Conservation (phyloP, 2,113 vertebrate species). For the Tyrannus savana region DNA sequence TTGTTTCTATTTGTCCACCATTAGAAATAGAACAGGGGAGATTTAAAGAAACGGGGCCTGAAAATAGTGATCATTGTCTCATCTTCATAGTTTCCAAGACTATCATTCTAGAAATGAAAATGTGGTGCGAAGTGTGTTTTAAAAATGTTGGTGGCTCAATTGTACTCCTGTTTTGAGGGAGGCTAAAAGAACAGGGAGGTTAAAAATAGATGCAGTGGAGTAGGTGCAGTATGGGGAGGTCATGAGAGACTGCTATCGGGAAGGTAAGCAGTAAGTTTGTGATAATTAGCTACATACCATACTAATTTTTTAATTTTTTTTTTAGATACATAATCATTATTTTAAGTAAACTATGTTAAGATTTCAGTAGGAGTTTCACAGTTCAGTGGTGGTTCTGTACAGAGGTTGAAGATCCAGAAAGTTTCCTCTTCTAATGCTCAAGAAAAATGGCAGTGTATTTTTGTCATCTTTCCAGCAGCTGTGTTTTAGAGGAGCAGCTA, state of each 20-base stretch:
- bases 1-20: neutral
- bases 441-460: neutral
- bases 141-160: neutral
- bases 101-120: neutral
- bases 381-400: neutral
- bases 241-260: neutral
- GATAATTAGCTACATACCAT: neutral
- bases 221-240: neutral
- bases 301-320: neutral
- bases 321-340: neutral
- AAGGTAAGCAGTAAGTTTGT: neutral
- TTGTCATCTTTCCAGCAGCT: neutral
- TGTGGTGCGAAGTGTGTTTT: conserved; percentile 15
- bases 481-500: neutral
- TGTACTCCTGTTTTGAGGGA: neutral
- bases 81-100: neutral
- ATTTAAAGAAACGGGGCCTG: neutral
- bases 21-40: neutral
- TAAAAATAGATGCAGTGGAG: neutral
- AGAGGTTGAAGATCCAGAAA: neutral
- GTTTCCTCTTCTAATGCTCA: neutral
- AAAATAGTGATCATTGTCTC: neutral
- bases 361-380: neutral
- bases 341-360: neutral
- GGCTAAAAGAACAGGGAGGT: neutral